Base-by-base conservation (phyloP, 2,888 invertebrate genomes). In the Melieria omissa region DNA sequence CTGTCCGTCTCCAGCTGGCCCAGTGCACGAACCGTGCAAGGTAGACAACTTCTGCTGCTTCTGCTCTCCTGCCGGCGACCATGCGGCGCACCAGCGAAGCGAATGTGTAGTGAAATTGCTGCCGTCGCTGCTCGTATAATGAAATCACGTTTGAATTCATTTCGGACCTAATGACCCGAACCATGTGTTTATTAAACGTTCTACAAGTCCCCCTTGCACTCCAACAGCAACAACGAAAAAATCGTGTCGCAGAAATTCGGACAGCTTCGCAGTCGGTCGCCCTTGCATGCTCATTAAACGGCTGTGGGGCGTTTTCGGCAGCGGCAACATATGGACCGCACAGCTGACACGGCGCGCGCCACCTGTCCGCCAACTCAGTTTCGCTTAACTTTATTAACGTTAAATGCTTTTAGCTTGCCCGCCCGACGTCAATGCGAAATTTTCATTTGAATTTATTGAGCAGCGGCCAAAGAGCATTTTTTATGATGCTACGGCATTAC, bases 101-200 rank as follows among this genome's bases (percentile, higher is more conserved):
- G 29, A 29, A 29, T 29, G 29, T 29, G 29, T 29, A 29, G n/a
- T 45, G 5, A 16, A 58, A 45, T 66, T 58, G 57, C 58, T 58
- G 57, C 47, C 47, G 29, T 66, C 47, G 57, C 58, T 58, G 57
- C 47, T 58, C 57, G 41, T 46, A 44, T 55, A 73, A 73, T 61
- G 61, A 58, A 71, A 73, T 71, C 71, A 71, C 73, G 73, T 73
- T 68, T 14, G 67, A 67, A 67, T 67, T 68, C 71, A 68, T 73
- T 73, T 73, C 64, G 67, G 68, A 73, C 73, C 65, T 73, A 73
- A 73, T 73, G 73, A 73, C 65, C 71, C 68, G 42, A 63, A 68
- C 71, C 73, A 73, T 73, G 71, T 73, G 73, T 73, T 73, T 71
- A 73, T 73, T 73, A 73, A 71, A 73, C 54, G 44, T 16, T 58